Conservation (phyloP, 2,797 vertebrate species). For the Enteromius argenteus region DNA sequence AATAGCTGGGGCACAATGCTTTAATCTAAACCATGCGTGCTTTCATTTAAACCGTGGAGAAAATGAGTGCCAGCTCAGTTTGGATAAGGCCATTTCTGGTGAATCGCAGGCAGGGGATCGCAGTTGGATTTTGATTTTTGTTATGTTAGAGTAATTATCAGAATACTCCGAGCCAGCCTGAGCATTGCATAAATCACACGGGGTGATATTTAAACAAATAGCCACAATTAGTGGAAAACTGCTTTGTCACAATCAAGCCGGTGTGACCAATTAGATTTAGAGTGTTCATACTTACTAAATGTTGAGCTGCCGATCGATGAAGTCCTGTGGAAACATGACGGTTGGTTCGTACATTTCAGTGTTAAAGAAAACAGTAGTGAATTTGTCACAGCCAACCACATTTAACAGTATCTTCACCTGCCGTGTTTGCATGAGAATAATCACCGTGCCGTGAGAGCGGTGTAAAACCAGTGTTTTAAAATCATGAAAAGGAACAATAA, state of each 20-base stretch:
- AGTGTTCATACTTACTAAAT: slow-evolving; percentile 40
- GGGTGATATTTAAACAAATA: slow-evolving; percentile 59
- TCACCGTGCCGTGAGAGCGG: slow-evolving; percentile 34
- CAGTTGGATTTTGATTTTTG: slow-evolving; percentile 62
- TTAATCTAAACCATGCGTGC: slow-evolving; percentile 61
- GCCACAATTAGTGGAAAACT: slow-evolving; percentile 52
- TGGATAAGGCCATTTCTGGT: slow-evolving; percentile 60
- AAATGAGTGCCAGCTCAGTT: slow-evolving; percentile 64
- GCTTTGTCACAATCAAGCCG: slow-evolving; percentile 53
- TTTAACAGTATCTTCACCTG: slow-evolving; percentile 44
- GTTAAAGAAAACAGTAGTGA: slow-evolving; percentile 5
- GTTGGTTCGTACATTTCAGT: background rate
- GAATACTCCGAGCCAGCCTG: slow-evolving; percentile 52
- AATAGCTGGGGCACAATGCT: slow-evolving; percentile 58
- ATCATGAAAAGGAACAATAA: slow-evolving; percentile 63
- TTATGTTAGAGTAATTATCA: slow-evolving; percentile 64
- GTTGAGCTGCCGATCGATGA: slow-evolving; percentile 11
- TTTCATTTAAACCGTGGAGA: slow-evolving; percentile 58
- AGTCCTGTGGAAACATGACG: background rate
- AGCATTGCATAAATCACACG: slow-evolving; percentile 51
- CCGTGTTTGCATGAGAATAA: slow-evolving; percentile 47
- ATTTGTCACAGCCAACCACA: slow-evolving; percentile 5
- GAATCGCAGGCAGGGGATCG: slow-evolving; percentile 58
- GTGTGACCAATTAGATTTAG: slow-evolving; percentile 49
- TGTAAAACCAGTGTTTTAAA: slow-evolving; percentile 61